Conservation (phyloP, 2,888 invertebrate genomes). For the Sesamia inferens region DNA sequence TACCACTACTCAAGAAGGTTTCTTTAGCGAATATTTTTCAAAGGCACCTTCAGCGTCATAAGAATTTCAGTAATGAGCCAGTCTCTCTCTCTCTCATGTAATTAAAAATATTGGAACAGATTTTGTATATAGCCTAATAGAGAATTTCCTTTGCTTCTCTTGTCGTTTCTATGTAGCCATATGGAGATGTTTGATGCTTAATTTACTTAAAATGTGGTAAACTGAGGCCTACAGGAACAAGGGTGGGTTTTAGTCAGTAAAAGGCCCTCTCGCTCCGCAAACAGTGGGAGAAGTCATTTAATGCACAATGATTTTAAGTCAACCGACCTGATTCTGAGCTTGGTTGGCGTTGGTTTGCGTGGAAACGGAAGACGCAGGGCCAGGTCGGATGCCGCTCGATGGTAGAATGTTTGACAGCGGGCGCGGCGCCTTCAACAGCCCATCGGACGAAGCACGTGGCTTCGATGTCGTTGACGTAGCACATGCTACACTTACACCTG, state of each 20-base stretch:
- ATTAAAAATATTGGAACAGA: neutral
- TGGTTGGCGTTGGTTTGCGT: conserved; percentile 93
- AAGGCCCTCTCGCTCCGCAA: too few species aligned
- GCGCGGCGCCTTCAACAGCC: conserved; percentile 83
- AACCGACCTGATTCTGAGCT: conserved; percentile 85
- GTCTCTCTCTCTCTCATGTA: too few species aligned
- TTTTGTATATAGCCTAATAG: neutral
- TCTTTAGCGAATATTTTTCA: neutral
- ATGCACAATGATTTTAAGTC: neutral
- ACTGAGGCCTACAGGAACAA: neutral
- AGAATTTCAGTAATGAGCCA: neutral
- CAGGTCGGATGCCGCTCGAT: conserved; percentile 91
- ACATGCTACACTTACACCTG: conserved; percentile 83
- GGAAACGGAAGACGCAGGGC: conserved; percentile 95
- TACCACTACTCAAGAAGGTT: neutral
- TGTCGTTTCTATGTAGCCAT: neutral
- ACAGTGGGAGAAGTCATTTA: neutral
- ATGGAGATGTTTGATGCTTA: neutral
- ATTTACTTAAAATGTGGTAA: conserved; percentile 4
- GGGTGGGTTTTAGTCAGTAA: too few species aligned
- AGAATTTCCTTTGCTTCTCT: neutral
- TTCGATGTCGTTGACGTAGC: conserved; percentile 78
- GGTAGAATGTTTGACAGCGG: conserved; percentile 91
- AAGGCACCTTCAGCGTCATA: conserved; percentile 1
- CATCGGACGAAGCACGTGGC: conserved; percentile 82